These are phyloP conservation scores for Anisognathus igniventris DNA, from an alignment of 2,797 vertebrate genomes.

Conservation along the genomic window DNA sequence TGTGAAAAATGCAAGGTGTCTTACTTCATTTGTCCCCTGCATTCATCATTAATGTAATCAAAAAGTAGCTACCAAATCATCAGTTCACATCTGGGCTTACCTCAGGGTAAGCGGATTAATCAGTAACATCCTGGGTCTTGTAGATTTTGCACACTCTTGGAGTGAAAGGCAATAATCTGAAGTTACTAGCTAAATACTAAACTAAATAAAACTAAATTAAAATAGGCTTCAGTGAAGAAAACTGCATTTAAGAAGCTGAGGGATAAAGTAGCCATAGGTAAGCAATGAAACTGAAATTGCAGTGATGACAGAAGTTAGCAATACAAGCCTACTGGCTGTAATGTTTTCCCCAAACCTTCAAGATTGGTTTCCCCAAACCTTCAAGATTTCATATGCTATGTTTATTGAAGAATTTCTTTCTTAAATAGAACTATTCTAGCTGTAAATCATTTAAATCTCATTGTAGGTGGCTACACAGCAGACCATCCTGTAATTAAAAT, in stretches of 20 bases:
- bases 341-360: background rate
- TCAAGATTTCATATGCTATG: background rate
- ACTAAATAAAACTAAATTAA: background rate
- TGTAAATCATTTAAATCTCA: background rate
- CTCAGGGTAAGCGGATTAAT: background rate
- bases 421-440: background rate
- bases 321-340: background rate
- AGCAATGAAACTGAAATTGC: background rate
- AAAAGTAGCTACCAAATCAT: background rate
- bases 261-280: background rate
- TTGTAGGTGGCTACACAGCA: conserved; percentile 90
- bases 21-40: background rate
- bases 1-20: background rate
- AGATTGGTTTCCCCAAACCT: background rate
- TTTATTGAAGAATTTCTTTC: background rate
- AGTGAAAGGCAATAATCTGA: background rate
- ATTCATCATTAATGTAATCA: background rate
- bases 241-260: background rate
- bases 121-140: background rate
- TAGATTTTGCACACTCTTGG: background rate
- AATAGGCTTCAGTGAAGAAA: background rate
- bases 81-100: background rate
- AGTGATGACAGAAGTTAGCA: background rate
- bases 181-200: background rate
- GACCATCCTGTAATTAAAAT: conserved; percentile 92